Base-by-base conservation (phyloP, 1,140 invertebrate species). In the Drosophila kohkoa region DNA sequence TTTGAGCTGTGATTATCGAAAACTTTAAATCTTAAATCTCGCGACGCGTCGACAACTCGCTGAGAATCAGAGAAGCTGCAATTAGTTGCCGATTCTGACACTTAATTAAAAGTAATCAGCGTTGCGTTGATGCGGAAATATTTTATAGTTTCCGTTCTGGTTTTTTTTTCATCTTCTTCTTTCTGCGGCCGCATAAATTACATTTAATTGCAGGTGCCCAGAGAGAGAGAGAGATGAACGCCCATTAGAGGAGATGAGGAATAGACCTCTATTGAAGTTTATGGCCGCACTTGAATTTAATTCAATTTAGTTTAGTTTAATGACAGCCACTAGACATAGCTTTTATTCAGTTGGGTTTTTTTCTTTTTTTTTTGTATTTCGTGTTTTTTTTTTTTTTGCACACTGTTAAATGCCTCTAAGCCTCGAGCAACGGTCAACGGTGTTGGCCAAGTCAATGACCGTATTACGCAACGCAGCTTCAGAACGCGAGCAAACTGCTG, bases 401-500 rank as follows among this genome's bases (percentile, higher is more conserved):
- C 45, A 59, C 28, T 43, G 51, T 64, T 52, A 72, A 79, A 71
- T 72, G 73, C 32, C 66, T 79, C 11, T 75, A 76, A 79, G 66
- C 67, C 52, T 28, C 48, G 38, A 60, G 25, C 60, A 79, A 79
- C 66, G 76, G 73, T 75, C 60, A 70, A 75, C 57, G 73, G 73
- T 74, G 65, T 16, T 75, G 49, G 49, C 64, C 48, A 45, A 55
- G 89, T 91, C 88, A 90, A 90, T 82, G 88, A 90, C 82, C 87
- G 87, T 90, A 90, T 90, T 90, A 90, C 87, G 87, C 87, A 90
- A 90, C 85, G 57, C 77, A 80, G 57, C 71, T 46, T 67, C 63
- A 78, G 65, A 70, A 74, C 62, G 30, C 60, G 45, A 57, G 65
- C 62, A 59, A 57, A 30, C 28, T 45, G 46, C 30, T 30, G 38